Evolutionary conservation across 2,888 invertebrate genomes (phyloP).

Genomic region (Thymelicus lineola): DNA sequence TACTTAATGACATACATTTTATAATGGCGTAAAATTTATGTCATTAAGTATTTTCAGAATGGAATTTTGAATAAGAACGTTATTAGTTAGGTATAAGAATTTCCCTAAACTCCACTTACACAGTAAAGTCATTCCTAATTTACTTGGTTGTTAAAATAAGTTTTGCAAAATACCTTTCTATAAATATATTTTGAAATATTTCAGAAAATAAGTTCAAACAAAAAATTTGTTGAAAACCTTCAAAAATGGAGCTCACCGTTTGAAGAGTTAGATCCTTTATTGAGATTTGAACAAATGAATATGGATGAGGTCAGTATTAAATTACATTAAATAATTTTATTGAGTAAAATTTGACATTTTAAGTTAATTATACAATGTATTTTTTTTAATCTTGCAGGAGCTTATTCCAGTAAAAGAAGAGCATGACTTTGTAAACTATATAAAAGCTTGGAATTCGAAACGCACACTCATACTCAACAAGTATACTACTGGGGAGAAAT

Average conservation of each 20-base stretch:
- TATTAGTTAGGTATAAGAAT: too few relatives aligned
- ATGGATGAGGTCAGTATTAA: slow-evolving; percentile 59
- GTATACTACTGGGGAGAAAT: slow-evolving; percentile 96
- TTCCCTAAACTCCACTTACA: too few relatives aligned
- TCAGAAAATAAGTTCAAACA: slow-evolving; percentile 63
- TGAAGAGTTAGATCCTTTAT: slow-evolving; percentile 74
- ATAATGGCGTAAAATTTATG: too few relatives aligned
- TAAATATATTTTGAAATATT: slow-evolving; percentile 42
- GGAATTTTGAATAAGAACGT: too few relatives aligned
- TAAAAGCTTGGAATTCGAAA: slow-evolving; percentile 92
- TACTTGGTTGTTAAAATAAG: too few relatives aligned
- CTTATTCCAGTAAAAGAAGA: slow-evolving; percentile 48
- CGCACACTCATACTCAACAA: slow-evolving; percentile 92
- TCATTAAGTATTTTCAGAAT: too few relatives aligned
- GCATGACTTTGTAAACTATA: slow-evolving; percentile 75
- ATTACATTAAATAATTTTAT: too few relatives aligned
- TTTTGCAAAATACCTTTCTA: too few relatives aligned
- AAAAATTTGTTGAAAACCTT: slow-evolving; percentile 68
- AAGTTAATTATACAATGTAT: slow-evolving; percentile 34
- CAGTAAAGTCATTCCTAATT: too few relatives aligned
- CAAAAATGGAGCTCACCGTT: slow-evolving; percentile 77
- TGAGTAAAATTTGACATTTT: too few relatives aligned
- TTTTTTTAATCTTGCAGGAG: slow-evolving; percentile 53
- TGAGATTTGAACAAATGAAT: slow-evolving; percentile 75
- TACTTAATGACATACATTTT: too few relatives aligned